phyloP scores from a whole-genome alignment of 2,888 invertebrate species.

The Hydroisotoma schaefferi region DNA sequence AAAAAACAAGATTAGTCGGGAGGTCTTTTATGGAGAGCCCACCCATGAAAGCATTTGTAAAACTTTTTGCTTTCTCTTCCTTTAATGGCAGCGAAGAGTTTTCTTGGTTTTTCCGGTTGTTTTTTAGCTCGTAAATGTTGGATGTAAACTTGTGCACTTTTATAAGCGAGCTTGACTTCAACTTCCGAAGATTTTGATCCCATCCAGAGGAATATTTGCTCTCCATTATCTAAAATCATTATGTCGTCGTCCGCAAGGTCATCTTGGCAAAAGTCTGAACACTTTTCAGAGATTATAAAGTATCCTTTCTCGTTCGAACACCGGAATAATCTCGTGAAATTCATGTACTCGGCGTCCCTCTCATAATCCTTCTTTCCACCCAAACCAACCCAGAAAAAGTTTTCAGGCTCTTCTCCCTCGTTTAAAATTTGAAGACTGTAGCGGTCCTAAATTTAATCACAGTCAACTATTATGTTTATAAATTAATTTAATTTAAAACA shows the following conservation, averaged over 20 bases:
- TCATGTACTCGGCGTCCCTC: conserved; percentile 83
- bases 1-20: conserved; percentile 32
- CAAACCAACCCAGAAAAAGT: conserved; percentile 97
- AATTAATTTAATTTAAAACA: neutral
- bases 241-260: conserved; percentile 99
- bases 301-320: conserved; percentile 99
- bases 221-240: conserved; percentile 98
- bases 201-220: conserved; percentile 96
- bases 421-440: conserved; percentile 67
- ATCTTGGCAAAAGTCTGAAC: conserved; percentile 97
- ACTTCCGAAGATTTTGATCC: conserved; percentile 96
- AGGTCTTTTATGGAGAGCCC: conserved; percentile 79
- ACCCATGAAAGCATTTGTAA: conserved; percentile 98
- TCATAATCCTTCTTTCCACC: conserved; percentile 89
- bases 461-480: neutral
- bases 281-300: conserved; percentile 98
- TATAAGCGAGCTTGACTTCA: conserved; percentile 96
- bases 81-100: conserved; percentile 89
- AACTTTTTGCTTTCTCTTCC: conserved; percentile 93
- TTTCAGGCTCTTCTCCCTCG: conserved; percentile 95
- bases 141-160: conserved; percentile 98
- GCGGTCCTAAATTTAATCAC: conserved; percentile 26
- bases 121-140: conserved; percentile 95
- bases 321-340: conserved; percentile 87
- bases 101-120: conserved; percentile 84